A percentile compares a stretch with the other conserved stretches of the same genome.
Evolutionary conservation across 2,888 invertebrate genomes (phyloP).

Genomic region (Hypselothyrea guttata): DNA sequence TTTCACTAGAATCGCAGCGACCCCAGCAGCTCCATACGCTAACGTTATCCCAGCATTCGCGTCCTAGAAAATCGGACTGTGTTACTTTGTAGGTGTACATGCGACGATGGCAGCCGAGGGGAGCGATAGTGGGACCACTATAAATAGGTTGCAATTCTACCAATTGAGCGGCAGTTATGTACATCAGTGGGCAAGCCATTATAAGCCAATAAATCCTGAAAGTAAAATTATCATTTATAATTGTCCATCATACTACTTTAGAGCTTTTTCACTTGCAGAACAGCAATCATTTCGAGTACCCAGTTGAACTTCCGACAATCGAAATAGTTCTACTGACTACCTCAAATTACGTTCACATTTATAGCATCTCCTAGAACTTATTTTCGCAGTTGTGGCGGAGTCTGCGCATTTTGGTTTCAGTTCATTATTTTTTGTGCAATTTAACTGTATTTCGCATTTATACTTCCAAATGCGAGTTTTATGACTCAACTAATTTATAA

Average conservation of each 20-base stretch:
- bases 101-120: constrained; percentile 87
- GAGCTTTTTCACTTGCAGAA: constrained; percentile 31
- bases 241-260: neutral
- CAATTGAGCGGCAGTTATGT: constrained; percentile 50
- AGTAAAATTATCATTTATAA: neutral
- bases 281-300: constrained; percentile 15
- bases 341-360: no score
- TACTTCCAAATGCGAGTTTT: no score
- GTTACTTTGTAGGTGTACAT: constrained; percentile 87
- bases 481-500: no score
- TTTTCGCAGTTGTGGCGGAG: no score
- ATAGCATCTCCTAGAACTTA: no score
- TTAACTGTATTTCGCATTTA: no score
- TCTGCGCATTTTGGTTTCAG: no score
- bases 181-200: constrained; percentile 20
- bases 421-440: neutral
- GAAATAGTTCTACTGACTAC: no score
- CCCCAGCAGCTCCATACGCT: constrained; percentile 91
- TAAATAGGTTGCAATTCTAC: constrained; percentile 77
- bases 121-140: constrained; percentile 81
- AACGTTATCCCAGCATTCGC: constrained; percentile 89
- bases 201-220: constrained; percentile 27
- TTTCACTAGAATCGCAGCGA: constrained; percentile 92
- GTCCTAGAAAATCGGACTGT: constrained; percentile 83
- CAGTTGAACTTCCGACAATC: no score